Evolutionary conservation across 2,888 invertebrate species (phyloP).

Genomic region (Nemurella pictetii): DNA sequence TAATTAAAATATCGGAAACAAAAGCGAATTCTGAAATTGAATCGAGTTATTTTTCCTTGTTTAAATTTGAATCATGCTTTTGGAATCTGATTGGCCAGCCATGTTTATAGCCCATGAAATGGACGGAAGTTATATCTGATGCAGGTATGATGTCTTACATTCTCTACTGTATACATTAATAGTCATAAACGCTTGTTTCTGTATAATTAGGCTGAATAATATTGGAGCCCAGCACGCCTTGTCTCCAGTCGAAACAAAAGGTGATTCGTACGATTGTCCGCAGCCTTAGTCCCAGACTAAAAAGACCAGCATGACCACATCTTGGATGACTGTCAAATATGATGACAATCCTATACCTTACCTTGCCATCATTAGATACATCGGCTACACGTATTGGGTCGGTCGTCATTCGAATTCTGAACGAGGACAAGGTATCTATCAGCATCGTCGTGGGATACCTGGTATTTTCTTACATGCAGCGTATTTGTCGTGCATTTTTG

Average conservation of each 20-base stretch:
- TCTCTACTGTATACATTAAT: background rate
- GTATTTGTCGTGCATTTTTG: background rate
- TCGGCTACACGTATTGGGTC: background rate
- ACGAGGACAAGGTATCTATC: background rate
- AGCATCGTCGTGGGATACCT: background rate
- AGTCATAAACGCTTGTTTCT: background rate
- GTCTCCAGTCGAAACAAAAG: background rate
- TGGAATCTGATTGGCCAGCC: background rate
- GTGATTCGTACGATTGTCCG: background rate
- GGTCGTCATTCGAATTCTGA: background rate
- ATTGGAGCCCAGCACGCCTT: background rate
- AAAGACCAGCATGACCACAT: background rate
- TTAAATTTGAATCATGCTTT: background rate
- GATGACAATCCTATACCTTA: background rate
- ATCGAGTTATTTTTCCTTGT: background rate
- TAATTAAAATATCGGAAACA: background rate
- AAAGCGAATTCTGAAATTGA: background rate
- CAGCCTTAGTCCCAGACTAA: background rate
- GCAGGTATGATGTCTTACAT: background rate
- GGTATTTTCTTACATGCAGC: background rate
- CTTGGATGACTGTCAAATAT: conserved; percentile 17
- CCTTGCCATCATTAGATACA: background rate
- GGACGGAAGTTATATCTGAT: background rate
- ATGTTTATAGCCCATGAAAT: background rate
- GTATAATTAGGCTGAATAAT: background rate